Conservation (phyloP, 2,113 vertebrate species). For the Chrysemys picta region DNA sequence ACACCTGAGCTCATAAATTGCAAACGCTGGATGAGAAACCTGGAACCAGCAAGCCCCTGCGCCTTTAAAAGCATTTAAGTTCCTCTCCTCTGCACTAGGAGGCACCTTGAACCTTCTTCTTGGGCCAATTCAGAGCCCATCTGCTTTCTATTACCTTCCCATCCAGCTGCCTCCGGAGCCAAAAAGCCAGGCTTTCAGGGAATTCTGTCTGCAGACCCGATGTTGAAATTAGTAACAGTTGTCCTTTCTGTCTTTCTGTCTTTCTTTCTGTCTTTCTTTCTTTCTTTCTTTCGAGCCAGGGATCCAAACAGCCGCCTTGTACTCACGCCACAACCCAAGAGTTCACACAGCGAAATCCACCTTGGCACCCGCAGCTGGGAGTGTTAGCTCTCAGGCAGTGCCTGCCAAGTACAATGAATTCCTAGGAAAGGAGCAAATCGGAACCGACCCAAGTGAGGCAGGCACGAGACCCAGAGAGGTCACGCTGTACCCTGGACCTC, state of each 20-base stretch:
- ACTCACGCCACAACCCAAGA: not conserved
- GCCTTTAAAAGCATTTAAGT: conserved; percentile 74
- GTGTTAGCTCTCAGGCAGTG: not conserved
- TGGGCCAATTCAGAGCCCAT: conserved; percentile 62
- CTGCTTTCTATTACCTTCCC: conserved; percentile 76
- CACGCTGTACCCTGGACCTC: not conserved
- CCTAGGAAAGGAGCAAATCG: conserved; percentile 49
- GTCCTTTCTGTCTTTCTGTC: conserved; percentile 30
- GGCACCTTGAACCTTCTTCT: conserved; percentile 75
- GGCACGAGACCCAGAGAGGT: conserved; percentile 58
- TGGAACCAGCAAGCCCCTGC: conserved; percentile 7
- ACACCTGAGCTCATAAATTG: conserved; percentile 65
- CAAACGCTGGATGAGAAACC: conserved; percentile 66
- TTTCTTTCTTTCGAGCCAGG: not conserved
- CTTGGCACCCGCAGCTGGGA: conserved; percentile 16
- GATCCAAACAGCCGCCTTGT: not conserved
- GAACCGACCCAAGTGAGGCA: conserved; percentile 49
- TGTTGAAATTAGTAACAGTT: conserved; percentile 66
- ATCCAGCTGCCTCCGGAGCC: conserved; percentile 45
- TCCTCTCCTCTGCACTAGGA: conserved; percentile 71
- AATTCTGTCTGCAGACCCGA: conserved; percentile 71
- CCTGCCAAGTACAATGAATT: conserved; percentile 69
- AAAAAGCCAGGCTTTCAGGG: conserved; percentile 60
- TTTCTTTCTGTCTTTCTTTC: not conserved
- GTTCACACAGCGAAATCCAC: conserved; percentile 24